Base-by-base conservation (phyloP, 2,113 vertebrate genomes). In the Sinocyclocheilus grahami region DNA sequence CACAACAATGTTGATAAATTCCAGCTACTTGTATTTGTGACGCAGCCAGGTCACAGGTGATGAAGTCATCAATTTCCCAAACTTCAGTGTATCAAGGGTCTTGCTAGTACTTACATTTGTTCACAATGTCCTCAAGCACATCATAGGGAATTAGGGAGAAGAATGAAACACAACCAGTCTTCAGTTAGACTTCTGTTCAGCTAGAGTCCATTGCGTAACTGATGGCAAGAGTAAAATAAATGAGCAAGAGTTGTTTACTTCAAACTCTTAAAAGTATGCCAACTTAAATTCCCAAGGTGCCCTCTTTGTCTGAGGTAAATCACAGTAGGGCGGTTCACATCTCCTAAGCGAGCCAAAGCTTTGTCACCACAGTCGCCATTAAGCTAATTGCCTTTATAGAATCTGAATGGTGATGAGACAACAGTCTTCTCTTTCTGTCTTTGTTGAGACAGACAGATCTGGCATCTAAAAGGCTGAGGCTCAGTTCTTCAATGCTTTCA, bases 401-500 rank as follows among this genome's bases (percentile, higher is more conserved):
- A 39, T 74, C 33, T 88, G 85, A 88, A 55, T 84, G 33, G 24
- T 84, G 86, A 53, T 80, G 77, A 77, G 46, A 42, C n/a, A 55
- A 55, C 14, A 55, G 81, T 86, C 60, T 63, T 78, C 67, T 9
- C 55, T 80, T 86, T 74, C 20, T 55, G 71, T 22, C 76, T 42
- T 82, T 51, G n/a, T 85, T 75, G 85, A 55, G 22, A 24, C 9
- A 87, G 53, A 58, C 63, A 82, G 60, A 16, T 53, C 51, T 58
- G 48, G 48, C 72, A 62, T 77, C 39, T 67, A 85, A 88, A 67
- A n/a, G 11, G 62, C 74, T 86, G 84, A 86, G 75, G 78, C 72
- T 72, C 84, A 82, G 75, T 62, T 82, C 85, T 87, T 69, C 67
- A 89, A 60, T 77, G 62, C 79, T 87, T 87, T 89, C 13, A 85